Evolutionary conservation across 2,888 invertebrate species (phyloP).

Genomic region (Brachypalpus laphriformis): DNA sequence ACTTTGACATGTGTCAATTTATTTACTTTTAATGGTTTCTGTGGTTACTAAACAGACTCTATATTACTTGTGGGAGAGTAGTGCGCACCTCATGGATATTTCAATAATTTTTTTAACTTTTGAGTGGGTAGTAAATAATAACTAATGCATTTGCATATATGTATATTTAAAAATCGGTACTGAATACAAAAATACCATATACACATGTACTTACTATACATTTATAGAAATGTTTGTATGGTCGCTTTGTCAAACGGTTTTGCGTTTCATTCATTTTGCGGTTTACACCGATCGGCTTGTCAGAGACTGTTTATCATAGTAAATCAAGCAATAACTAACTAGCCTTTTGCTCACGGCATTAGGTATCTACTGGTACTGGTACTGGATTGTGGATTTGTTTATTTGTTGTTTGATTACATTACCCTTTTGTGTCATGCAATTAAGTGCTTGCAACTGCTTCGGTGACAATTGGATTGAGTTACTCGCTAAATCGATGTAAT

Average conservation of each 20-base stretch:
- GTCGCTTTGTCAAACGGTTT: slow-evolving; percentile 47
- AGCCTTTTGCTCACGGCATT: slow-evolving; percentile 37
- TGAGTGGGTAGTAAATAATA: background rate
- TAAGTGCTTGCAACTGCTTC: slow-evolving; percentile 63
- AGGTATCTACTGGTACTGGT: slow-evolving; percentile 31
- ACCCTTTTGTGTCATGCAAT: slow-evolving; percentile 65
- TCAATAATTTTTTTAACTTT: slow-evolving; percentile 9
- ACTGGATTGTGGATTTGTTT: slow-evolving; percentile 40
- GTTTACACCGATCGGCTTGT: slow-evolving; percentile 65
- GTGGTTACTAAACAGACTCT: slow-evolving; percentile 30
- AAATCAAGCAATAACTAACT: slow-evolving; percentile 65
- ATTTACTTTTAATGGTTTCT: slow-evolving; percentile 35
- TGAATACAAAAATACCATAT: background rate
- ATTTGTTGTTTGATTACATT: slow-evolving; percentile 63
- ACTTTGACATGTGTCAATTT: slow-evolving; percentile 32
- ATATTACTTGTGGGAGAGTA: slow-evolving; percentile 3
- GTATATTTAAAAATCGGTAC: background rate
- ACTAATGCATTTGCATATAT: background rate
- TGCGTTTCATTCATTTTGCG: slow-evolving; percentile 53
- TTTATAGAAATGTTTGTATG: background rate
- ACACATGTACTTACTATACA: no score
- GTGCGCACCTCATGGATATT: background rate
- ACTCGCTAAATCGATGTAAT: slow-evolving; percentile 20
- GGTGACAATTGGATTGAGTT: slow-evolving; percentile 56
- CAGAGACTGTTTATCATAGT: slow-evolving; percentile 58